These are phyloP conservation scores for Holcopasites calliopsidis DNA, from an alignment of 1,140 invertebrate species.

Conservation along the genomic window DNA sequence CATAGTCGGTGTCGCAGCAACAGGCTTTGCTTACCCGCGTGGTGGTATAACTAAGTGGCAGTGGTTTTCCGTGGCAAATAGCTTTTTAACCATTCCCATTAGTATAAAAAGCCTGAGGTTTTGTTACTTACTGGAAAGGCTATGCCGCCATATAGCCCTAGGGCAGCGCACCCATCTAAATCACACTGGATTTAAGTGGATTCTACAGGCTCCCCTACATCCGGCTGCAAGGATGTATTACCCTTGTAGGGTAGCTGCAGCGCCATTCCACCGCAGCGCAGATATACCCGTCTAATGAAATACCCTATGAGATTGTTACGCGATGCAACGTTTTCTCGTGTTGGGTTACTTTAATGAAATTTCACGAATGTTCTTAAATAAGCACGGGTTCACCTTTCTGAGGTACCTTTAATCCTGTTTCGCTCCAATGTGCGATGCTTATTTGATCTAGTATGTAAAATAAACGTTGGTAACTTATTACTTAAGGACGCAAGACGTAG, in stretches of 20 bases:
- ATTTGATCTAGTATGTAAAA: too few species aligned
- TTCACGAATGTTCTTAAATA: too few species aligned
- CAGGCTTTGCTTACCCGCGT: slow-evolving; percentile 8
- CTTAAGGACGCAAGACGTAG: too few species aligned
- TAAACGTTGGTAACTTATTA: too few species aligned
- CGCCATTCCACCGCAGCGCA: slow-evolving; percentile 44
- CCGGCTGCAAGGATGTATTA: slow-evolving; percentile 53
- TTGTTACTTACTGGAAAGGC: slow-evolving; percentile 50
- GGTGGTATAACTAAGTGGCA: slow-evolving; percentile 32
- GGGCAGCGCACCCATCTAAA: slow-evolving; percentile 56
- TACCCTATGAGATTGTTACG: slow-evolving; percentile 38
- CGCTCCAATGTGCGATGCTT: too few species aligned
- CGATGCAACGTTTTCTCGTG: neutral
- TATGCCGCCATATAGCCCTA: slow-evolving; percentile 31
- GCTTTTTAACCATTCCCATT: slow-evolving; percentile 57
- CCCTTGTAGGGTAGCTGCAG: slow-evolving; percentile 53
- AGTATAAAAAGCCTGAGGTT: slow-evolving; percentile 47
- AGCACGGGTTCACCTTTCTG: too few species aligned
- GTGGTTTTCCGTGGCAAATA: slow-evolving; percentile 35
- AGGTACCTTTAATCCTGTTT: too few species aligned
- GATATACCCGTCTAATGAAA: slow-evolving; percentile 41
- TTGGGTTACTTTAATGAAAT: slow-evolving; percentile 31
- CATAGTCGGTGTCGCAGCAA: neutral
- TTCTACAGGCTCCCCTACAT: slow-evolving; percentile 56
- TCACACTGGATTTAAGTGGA: slow-evolving; percentile 65